Conservation (phyloP, 2,113 vertebrate species). For the Acanthochromis polyacanthus region DNA sequence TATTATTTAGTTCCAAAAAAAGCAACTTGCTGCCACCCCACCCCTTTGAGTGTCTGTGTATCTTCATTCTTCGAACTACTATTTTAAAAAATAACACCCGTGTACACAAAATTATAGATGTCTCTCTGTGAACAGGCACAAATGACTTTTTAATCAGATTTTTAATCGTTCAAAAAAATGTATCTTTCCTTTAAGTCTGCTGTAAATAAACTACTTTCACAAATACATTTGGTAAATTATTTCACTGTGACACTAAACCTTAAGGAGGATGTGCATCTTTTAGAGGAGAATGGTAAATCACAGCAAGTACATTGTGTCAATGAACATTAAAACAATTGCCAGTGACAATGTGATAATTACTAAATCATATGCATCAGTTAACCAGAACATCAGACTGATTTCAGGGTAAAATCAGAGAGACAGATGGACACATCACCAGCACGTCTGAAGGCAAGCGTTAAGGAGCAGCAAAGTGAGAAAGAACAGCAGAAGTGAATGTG, state of each 20-base stretch:
- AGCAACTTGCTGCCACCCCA: too few species aligned
- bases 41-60: too few species aligned
- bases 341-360: neutral
- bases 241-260: neutral
- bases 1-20: too few species aligned
- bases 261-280: neutral
- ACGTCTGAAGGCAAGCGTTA: slow-evolving; percentile 58
- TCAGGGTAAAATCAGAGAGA: slow-evolving; percentile 71
- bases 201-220: neutral
- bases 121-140: too few species aligned
- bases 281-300: neutral
- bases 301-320: rapidly evolving
- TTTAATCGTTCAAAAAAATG: neutral
- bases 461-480: slow-evolving; percentile 37
- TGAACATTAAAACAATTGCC: neutral
- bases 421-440: slow-evolving; percentile 70
- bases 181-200: slow-evolving; percentile 2
- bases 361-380: neutral
- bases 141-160: neutral
- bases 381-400: neutral
- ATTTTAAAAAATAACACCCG: too few species aligned
- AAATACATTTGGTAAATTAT: neutral
- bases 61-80: too few species aligned
- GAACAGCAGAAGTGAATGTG: neutral
- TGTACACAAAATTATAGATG: too few species aligned